phyloP scores from a whole-genome alignment of 2,797 vertebrate species.

The Sebastes trivittatus region DNA sequence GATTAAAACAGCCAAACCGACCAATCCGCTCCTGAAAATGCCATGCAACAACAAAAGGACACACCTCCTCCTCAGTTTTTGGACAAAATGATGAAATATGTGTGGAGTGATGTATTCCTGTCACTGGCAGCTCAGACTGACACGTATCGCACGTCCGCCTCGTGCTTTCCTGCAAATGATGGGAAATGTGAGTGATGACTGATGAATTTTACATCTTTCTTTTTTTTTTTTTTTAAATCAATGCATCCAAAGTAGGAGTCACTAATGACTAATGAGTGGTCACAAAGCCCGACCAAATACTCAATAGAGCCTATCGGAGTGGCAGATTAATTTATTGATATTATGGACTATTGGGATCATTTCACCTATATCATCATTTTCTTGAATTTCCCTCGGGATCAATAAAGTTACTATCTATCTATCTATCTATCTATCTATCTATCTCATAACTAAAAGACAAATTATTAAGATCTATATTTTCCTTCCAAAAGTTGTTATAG shows the following conservation, averaged over 20 bases:
- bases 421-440: too few species aligned
- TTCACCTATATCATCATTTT: too few species aligned
- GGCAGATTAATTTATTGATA: background rate
- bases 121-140: background rate
- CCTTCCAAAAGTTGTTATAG: background rate
- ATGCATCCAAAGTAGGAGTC: background rate
- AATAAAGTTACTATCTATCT: too few species aligned
- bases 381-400: too few species aligned
- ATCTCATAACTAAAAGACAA: too few species aligned
- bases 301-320: background rate
- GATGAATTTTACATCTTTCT: background rate
- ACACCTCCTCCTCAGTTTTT: background rate
- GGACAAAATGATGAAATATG: slow-evolving; percentile 8
- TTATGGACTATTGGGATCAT: too few species aligned
- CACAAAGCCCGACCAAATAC: background rate
- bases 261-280: background rate
- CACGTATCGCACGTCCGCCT: slow-evolving; percentile 64
- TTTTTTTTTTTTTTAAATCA: background rate
- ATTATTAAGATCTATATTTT: too few species aligned
- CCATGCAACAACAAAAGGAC: background rate
- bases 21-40: background rate
- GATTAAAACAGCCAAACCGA: background rate
- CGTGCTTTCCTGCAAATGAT: background rate
- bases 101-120: background rate
- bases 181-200: background rate